These are phyloP conservation scores for Connochaetes taurinus DNA, from an alignment of 2,113 vertebrate genomes.

Conservation along the genomic window DNA sequence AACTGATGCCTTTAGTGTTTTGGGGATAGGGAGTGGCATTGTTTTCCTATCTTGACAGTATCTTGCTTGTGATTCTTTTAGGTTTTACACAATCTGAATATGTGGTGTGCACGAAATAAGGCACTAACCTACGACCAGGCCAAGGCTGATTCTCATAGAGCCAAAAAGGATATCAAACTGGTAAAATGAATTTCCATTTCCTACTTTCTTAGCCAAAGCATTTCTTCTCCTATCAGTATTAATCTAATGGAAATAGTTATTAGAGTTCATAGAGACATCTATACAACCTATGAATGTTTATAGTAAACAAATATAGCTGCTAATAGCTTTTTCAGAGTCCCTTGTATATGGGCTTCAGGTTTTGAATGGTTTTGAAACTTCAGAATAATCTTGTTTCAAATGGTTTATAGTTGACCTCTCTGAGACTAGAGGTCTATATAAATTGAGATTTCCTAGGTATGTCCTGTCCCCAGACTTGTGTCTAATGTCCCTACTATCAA, in stretches of 20 bases:
- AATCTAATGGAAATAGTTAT: not conserved
- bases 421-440: not conserved
- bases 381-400: not conserved
- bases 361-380: not conserved
- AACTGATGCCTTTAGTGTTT: not conserved
- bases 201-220: not conserved
- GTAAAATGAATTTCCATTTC: conserved; percentile 70
- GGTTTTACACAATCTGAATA: conserved; percentile 97
- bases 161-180: conserved; percentile 94
- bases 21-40: not conserved
- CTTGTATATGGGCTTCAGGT: not conserved
- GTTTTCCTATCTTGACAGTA: not conserved
- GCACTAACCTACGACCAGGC: conserved; percentile 93
- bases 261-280: not conserved
- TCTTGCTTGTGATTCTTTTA: conserved; percentile 68
- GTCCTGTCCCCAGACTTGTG: not conserved
- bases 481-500: fast-evolving
- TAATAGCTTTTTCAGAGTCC: not conserved
- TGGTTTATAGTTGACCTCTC: not conserved
- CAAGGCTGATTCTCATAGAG: conserved; percentile 87
- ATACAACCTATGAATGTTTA: not conserved
- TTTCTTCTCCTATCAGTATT: not conserved
- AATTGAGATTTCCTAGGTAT: not conserved
- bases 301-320: not conserved
- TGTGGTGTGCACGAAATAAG: conserved; percentile 94